A percentile compares a stretch with the other conserved stretches of the same genome.
These are phyloP conservation scores for Drosophila insularis DNA, from an alignment of 1,140 invertebrate species.

Conservation along the genomic window DNA sequence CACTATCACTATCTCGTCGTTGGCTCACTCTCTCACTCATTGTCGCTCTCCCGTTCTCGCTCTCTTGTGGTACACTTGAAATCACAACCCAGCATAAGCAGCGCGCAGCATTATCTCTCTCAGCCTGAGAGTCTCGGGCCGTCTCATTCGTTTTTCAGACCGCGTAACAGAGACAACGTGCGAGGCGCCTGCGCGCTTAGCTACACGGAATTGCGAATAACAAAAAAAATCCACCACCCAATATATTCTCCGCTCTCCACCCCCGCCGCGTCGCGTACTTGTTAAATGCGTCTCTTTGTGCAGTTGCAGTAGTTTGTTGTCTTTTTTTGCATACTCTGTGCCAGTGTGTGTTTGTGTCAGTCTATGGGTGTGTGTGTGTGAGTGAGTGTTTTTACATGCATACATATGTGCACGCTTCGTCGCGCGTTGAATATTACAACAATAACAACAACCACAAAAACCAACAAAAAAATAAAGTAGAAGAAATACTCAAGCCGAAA, in stretches of 20 bases:
- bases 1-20: conserved; percentile 9
- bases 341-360: neutral
- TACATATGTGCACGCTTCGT: conserved; percentile 43
- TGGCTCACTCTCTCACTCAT: conserved; percentile 9
- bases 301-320: conserved; percentile 17
- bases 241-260: too few relatives aligned
- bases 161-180: conserved; percentile 64
- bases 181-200: conserved; percentile 70
- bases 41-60: neutral
- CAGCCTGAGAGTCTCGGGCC: neutral
- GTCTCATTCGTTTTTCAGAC: conserved; percentile 59
- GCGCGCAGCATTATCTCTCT: conserved; percentile 3
- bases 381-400: neutral
- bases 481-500: conserved; percentile 11
- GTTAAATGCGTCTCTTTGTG: conserved; percentile 33
- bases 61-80: conserved; percentile 7
- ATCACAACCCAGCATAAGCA: conserved; percentile 19
- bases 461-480: conserved; percentile 1
- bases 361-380: neutral
- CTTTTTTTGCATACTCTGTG: conserved; percentile 47
- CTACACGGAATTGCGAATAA: conserved; percentile 38
- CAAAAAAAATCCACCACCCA: conserved; percentile 22
- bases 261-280: conserved; percentile 13
- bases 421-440: conserved; percentile 58
- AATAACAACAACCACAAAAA: conserved; percentile 31